phyloP scores from a whole-genome alignment of 2,113 vertebrate genomes.

The Bubo scandiacus region DNA sequence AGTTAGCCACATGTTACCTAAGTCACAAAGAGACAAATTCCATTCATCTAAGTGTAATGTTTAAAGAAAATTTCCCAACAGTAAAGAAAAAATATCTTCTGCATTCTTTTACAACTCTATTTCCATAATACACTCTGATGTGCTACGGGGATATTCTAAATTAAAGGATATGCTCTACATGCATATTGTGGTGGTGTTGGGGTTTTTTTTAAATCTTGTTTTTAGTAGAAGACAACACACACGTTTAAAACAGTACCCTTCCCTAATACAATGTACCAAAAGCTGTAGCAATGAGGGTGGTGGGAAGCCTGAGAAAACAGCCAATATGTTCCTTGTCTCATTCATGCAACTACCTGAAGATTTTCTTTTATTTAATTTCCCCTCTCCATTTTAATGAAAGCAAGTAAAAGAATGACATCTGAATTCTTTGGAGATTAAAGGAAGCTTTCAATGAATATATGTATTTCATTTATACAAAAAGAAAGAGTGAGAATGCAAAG shows the following conservation, averaged over 20 bases:
- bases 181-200: neutral
- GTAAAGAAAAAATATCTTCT: neutral
- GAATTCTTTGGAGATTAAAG: neutral
- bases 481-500: neutral
- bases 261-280: neutral
- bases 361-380: neutral
- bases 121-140: neutral
- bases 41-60: neutral
- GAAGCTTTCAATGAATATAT: neutral
- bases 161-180: neutral
- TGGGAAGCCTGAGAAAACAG: neutral
- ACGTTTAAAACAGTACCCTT: neutral
- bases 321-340: accelerated
- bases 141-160: neutral
- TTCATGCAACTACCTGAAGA: neutral
- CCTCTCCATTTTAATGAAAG: neutral
- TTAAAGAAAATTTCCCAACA: neutral
- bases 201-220: neutral
- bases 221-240: neutral
- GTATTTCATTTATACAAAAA: neutral
- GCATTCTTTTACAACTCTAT: neutral
- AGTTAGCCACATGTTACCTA: neutral
- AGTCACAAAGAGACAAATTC: neutral
- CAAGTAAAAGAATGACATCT: neutral
- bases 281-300: neutral